Evolutionary conservation across 2,797 vertebrate species (phyloP).

Genomic region (Pogonophryne albipinna): DNA sequence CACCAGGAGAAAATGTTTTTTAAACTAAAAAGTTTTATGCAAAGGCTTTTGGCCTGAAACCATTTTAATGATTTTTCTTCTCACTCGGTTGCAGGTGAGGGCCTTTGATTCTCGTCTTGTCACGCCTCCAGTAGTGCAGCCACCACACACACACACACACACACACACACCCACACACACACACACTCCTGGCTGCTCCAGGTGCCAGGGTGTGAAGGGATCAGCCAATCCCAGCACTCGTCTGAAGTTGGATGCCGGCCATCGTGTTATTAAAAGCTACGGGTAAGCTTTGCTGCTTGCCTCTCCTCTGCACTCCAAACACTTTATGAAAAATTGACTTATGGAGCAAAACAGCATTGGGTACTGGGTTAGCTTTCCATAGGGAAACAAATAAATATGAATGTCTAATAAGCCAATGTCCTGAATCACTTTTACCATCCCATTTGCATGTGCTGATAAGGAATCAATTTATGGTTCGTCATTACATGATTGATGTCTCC

Average conservation of each 20-base stretch:
- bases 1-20: slow-evolving; percentile 41
- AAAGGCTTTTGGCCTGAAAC: slow-evolving; percentile 90
- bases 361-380: slow-evolving; percentile 48
- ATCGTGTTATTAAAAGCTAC: slow-evolving; percentile 95
- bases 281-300: slow-evolving; percentile 89
- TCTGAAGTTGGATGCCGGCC: slow-evolving; percentile 93
- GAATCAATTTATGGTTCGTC: slow-evolving; percentile 67
- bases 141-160: slow-evolving; percentile 52
- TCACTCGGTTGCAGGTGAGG: slow-evolving; percentile 91
- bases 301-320: slow-evolving; percentile 82
- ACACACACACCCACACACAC: slow-evolving; percentile 30
- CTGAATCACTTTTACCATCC: slow-evolving; percentile 36
- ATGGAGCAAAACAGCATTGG: slow-evolving; percentile 61
- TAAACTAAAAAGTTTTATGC: slow-evolving; percentile 77
- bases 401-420: slow-evolving; percentile 52
- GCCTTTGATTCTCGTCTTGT: slow-evolving; percentile 89
- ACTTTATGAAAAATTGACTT: slow-evolving; percentile 66
- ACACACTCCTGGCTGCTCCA: slow-evolving; percentile 87
- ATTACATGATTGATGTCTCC: slow-evolving; percentile 68
- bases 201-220: slow-evolving; percentile 89
- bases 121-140: slow-evolving; percentile 81
- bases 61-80: slow-evolving; percentile 91
- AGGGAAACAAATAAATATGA: slow-evolving; percentile 45
- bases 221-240: slow-evolving; percentile 87
- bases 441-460: slow-evolving; percentile 64